A percentile compares a stretch with the other conserved stretches of the same genome.
These are phyloP conservation scores for Stichodactyla helianthus DNA, from an alignment of 64 coral and sea anemone genomes.

Conservation along the genomic window DNA sequence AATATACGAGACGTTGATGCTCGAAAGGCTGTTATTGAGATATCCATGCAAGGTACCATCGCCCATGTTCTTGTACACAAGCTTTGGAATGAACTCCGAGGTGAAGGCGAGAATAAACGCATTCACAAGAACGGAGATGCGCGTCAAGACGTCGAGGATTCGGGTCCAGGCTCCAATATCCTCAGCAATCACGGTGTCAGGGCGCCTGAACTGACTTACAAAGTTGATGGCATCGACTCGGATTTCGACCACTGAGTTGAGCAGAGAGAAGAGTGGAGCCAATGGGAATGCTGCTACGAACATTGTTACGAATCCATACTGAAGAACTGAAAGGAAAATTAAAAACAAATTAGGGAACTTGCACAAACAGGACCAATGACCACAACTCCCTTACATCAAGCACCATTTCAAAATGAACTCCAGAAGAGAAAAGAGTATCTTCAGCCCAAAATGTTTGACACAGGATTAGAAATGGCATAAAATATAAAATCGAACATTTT, in stretches of 20 bases:
- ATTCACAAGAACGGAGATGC: constrained; percentile 67
- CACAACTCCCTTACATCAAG: too few species aligned
- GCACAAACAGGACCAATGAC: too few species aligned
- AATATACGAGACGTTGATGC: constrained; percentile 23
- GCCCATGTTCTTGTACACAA: constrained; percentile 19
- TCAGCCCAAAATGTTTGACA: too few species aligned
- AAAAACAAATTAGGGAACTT: background rate
- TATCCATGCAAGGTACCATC: constrained; percentile 68
- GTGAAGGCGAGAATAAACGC: constrained; percentile 82
- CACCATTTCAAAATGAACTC: too few species aligned
- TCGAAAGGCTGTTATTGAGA: constrained; percentile 58
- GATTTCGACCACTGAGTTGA: constrained; percentile 67
- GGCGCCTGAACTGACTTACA: constrained; percentile 60
- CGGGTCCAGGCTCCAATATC: constrained; percentile 85
- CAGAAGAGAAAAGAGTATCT: too few species aligned
- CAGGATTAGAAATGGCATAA: too few species aligned
- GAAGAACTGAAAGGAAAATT: constrained; percentile 53
- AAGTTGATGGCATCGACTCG: constrained; percentile 87
- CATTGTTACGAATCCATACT: constrained; percentile 92
- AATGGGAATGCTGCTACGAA: constrained; percentile 82
- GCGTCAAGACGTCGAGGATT: constrained; percentile 51
- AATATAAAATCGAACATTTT: too few species aligned
- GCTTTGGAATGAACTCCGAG: constrained; percentile 85
- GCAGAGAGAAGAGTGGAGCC: constrained; percentile 73
- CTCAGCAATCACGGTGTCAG: constrained; percentile 54